These are phyloP conservation scores for Anoura caudifer DNA, from an alignment of 2,113 vertebrate species.

Conservation along the genomic window DNA sequence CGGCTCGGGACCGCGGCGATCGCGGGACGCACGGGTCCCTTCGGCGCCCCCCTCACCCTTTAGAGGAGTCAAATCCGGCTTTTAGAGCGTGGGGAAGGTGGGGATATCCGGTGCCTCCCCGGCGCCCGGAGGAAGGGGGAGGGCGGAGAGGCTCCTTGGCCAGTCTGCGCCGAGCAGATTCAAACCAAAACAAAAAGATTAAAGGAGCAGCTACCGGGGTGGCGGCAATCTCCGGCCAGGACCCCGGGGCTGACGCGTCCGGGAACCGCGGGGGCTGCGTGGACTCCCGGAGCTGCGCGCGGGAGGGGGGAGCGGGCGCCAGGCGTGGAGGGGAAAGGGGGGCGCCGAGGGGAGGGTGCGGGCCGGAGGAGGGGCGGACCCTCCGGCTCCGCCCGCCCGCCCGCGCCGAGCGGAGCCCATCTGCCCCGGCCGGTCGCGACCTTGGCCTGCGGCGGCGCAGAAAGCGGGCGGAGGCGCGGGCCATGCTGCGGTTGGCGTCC, in stretches of 20 bases:
- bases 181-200: conserved; percentile 71
- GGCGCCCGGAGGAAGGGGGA: conserved; percentile 56
- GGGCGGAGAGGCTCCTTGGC: conserved; percentile 47
- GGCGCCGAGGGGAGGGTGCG: conserved; percentile 43
- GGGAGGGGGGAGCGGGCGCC: conserved; percentile 12
- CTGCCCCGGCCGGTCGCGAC: conserved; percentile 50
- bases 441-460: conserved; percentile 76
- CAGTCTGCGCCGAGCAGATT: conserved; percentile 64
- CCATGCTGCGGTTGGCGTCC: conserved; percentile 22
- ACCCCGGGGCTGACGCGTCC: conserved; percentile 76
- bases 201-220: conserved; percentile 52
- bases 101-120: conserved; percentile 65
- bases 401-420: not conserved
- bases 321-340: not conserved
- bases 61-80: conserved; percentile 53
- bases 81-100: conserved; percentile 15
- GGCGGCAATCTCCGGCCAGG: conserved; percentile 59
- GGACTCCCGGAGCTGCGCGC: not conserved
- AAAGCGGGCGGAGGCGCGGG: conserved; percentile 61
- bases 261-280: conserved; percentile 10
- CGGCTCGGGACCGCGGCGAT: conserved; percentile 53
- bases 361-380: conserved; percentile 68
- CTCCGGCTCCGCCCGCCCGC: conserved; percentile 20
- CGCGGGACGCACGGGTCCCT: conserved; percentile 16
- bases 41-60: not conserved